phyloP scores from a whole-genome alignment of 2,113 vertebrate genomes.

The Cathartes aura region DNA sequence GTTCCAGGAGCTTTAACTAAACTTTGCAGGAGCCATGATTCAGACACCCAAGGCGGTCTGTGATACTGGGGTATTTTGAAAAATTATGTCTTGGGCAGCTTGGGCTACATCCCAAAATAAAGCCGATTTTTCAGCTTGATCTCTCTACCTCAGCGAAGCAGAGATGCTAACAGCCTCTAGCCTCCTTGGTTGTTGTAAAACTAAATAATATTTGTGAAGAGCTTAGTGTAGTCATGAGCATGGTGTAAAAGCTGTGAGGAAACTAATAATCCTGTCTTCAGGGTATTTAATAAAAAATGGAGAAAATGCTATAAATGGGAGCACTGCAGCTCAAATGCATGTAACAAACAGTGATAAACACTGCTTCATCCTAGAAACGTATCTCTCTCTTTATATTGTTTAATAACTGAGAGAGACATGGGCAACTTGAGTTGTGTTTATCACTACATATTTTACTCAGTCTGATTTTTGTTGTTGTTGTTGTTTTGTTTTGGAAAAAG shows the following conservation, averaged over 20 bases:
- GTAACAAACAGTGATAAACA: neutral
- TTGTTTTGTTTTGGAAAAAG: neutral
- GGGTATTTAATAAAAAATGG: neutral
- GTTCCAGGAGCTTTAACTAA: neutral
- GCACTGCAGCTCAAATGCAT: neutral
- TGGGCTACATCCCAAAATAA: neutral
- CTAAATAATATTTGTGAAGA: neutral
- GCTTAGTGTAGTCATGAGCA: neutral
- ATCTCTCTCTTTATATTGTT: neutral
- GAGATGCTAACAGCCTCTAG: neutral
- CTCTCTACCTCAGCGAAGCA: neutral
- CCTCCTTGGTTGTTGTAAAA: neutral
- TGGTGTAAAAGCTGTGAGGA: neutral
- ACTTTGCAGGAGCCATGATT: neutral
- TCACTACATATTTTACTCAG: neutral
- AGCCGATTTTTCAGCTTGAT: neutral
- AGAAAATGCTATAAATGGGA: neutral
- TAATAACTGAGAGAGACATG: neutral
- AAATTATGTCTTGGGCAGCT: neutral
- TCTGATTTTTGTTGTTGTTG: neutral
- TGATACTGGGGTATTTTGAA: neutral
- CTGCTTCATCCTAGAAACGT: neutral
- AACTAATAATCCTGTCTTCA: neutral
- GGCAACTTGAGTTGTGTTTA: conserved; percentile 7
- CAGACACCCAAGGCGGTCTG: neutral